Percentiles rank a stretch among this genome's conserved stretches.
These are phyloP conservation scores for Aldrovandia affinis DNA, from an alignment of 2,797 vertebrate genomes.

Conservation along the genomic window DNA sequence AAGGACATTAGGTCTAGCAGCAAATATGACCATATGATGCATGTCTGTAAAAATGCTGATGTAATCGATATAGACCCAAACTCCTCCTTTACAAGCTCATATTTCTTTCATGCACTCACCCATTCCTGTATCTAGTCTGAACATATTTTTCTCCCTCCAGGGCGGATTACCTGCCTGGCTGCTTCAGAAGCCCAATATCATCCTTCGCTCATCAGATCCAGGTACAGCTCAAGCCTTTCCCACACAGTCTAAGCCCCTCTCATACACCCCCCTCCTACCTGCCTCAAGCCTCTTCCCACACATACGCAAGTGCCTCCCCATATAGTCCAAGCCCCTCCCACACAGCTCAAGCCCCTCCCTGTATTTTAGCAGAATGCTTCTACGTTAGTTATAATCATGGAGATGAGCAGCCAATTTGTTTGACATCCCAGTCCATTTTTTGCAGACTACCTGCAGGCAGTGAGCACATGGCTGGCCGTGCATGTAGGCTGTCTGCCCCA, in stretches of 20 bases:
- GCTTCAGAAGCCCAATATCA: constrained; percentile 83
- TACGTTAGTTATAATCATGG: too few relatives aligned
- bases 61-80: not conserved
- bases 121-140: not conserved
- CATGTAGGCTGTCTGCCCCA: too few relatives aligned
- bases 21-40: not conserved
- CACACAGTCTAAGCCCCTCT: not conserved
- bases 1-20: not conserved
- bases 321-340: not conserved
- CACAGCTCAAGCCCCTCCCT: not conserved
- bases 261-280: not conserved
- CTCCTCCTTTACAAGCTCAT: not conserved
- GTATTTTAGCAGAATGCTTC: not conserved
- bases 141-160: constrained; percentile 61
- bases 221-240: constrained; percentile 65
- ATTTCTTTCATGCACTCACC: not conserved
- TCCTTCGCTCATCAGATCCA: constrained; percentile 83
- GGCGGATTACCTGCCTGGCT: constrained; percentile 94
- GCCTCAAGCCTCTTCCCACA: not conserved
- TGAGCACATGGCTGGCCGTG: constrained; percentile 85
- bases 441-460: constrained; percentile 86
- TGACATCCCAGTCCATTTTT: constrained; percentile 25
- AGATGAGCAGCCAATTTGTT: not conserved
- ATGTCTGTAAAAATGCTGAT: not conserved
- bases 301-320: not conserved